Evolutionary conservation across 1,140 invertebrate species (phyloP).

Genomic region (Dendroctonus valens): DNA sequence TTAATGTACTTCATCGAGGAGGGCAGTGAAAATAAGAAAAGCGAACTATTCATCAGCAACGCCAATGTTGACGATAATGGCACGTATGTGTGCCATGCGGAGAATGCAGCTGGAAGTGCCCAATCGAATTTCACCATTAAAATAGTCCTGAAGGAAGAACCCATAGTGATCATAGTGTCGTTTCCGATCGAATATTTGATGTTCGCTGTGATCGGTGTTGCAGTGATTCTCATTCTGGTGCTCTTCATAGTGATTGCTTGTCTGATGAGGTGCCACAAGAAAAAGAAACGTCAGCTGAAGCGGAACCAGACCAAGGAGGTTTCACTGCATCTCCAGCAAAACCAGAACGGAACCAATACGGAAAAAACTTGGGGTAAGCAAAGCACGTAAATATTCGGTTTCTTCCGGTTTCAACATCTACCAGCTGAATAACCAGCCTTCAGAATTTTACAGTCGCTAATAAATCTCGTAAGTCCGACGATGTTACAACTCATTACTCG

Average conservation of each 20-base stretch:
- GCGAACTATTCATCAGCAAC: constrained; percentile 74
- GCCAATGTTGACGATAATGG: constrained; percentile 74
- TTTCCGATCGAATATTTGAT: constrained; percentile 67
- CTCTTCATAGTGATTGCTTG: constrained; percentile 61
- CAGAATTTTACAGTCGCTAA: neutral
- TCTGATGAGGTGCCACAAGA: constrained; percentile 59
- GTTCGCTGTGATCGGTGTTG: constrained; percentile 61
- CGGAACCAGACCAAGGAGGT: constrained; percentile 37
- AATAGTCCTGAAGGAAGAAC: constrained; percentile 69
- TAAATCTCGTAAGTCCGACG: constrained; percentile 2
- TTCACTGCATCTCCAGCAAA: constrained; percentile 15
- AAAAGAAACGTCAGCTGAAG: constrained; percentile 40
- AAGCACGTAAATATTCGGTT: too few species aligned
- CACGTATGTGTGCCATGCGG: constrained; percentile 76
- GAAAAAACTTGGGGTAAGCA: constrained; percentile 31
- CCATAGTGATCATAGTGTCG: constrained; percentile 63
- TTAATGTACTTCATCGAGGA: constrained; percentile 68
- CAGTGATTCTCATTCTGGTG: constrained; percentile 56
- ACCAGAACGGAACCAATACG: constrained; percentile 34
- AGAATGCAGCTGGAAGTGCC: constrained; percentile 75
- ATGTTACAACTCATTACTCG: constrained; percentile 1
- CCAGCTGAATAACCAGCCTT: neutral
- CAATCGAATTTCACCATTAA: constrained; percentile 75
- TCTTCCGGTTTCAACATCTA: neutral
- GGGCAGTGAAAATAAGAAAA: constrained; percentile 67